Evolutionary conservation across 2,888 invertebrate genomes (phyloP), one percentile per base, ranked within the genome.

Genomic region (Anodontia alba): DNA sequence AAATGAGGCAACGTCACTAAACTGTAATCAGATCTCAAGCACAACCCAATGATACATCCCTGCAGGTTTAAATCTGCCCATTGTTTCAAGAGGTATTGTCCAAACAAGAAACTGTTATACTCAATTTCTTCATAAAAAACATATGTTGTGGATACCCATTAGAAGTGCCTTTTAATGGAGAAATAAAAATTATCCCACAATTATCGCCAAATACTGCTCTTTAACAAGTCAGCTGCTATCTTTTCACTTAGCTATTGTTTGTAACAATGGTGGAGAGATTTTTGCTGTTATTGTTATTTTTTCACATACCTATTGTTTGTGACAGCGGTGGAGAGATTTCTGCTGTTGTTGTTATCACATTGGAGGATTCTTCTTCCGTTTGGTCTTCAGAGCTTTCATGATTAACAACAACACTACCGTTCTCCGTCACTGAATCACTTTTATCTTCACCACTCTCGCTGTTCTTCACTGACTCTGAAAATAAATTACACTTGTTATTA

Each of bases 231-330:
- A n/a, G n/a, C n/a, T n/a, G n/a, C n/a, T n/a, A n/a, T 42, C 8
- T 42, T 42, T 42, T 10, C 8, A 42, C 68, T 15, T 71, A 84
- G 81, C 84, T 74, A 81, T 79, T 43, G 81, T 54, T 26, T 76
- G 67, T 36, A 67, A 51, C 49, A 80, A 76, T n/a, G 82, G 73
- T 38, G 88, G 85, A 12, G 89, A 79, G n/a, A 91, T 90, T 57
- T 91, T 88, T 49, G 90, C 91, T 69, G 81, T 85, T 51, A 90
- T 90, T 31, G 89, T 89, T 67, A 87, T 88, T 10, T 7, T 42
- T 8, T 38, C 38, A 46, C 69, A 10, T 72, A 84, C 84, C 84
- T 74, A 81, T 79, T 46, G 81, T 57, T 29, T 76, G 68, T 38
- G 71, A 54, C 42, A 80, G 78, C 17, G 83, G 74, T 42, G 88